Evolutionary conservation across 2,113 vertebrate species (phyloP).

Genomic region (Rhabdomys dilectus): DNA sequence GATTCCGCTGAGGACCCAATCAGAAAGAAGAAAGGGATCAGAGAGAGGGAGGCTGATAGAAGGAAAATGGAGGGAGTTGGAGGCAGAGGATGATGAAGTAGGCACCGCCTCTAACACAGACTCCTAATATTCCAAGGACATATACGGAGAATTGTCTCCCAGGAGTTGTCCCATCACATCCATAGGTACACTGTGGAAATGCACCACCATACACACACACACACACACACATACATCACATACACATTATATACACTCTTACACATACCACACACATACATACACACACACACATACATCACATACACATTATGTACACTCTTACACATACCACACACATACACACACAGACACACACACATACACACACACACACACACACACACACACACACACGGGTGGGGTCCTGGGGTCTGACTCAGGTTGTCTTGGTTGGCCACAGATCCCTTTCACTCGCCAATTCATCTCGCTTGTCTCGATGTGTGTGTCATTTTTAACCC

Average conservation of each 20-base stretch:
- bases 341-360: not conserved
- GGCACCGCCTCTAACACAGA: not conserved
- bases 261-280: no score
- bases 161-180: not conserved
- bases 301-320: no score
- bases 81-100: not conserved
- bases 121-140: not conserved
- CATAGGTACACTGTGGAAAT: not conserved
- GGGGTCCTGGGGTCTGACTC: not conserved
- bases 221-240: no score
- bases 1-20: not conserved
- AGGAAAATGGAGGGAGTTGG: accelerated
- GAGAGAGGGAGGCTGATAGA: no score
- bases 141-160: not conserved
- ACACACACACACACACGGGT: not conserved
- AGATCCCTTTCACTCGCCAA: not conserved
- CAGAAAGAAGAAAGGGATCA: not conserved
- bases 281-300: no score
- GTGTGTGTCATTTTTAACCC: not conserved
- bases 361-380: not conserved
- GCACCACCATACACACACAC: not conserved
- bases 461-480: no score
- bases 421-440: not conserved
- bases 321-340: no score
- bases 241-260: not conserved